Evolutionary conservation across 2,113 vertebrate genomes (phyloP), one percentile per base, ranked within the genome.

Genomic region (Cephalopterus ornatus): DNA sequence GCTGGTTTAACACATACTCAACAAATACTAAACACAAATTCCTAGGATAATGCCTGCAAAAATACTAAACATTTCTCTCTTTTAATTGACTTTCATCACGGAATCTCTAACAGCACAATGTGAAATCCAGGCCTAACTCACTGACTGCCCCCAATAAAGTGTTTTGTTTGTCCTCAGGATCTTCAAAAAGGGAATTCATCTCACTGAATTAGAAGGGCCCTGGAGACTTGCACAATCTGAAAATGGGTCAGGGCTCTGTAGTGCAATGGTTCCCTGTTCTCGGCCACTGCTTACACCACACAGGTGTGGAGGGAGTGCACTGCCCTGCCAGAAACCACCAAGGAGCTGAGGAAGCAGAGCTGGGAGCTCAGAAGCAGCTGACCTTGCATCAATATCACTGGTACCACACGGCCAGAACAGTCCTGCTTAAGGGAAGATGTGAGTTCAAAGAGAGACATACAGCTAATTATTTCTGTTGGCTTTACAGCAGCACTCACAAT

Each of bases 271-370:
- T 77, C 37, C 68, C 62, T 62, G 53, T 10, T 23, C 71, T 41
- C 8, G 0, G 62, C 8, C 35, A 1, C 77, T 46, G 70, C 68
- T 49, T 19, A 70, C 33, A 20, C 1, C 0, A 4, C 41, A 3
- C 75, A 90, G 82, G 88, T 86, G 58, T 16, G 71, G 44, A 33
- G 67, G 50, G 52, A 90, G 27, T 0, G 0, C 2, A 0, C 14
- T 61, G 83, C 79, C 92, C 23, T 14, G 49, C 87, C 84, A 63
- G 87, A 89, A 92, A 3, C 0, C 52, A 71, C 63, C 7, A 0
- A 68, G 14, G 33, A 68, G 88, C 78, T 89, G 82, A 78, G 7
- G 49, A 65, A 80, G 85, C 85, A 80, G 71, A 74, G 88, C 78
- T 75, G 58, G 78, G 74, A 85, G 74, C 84, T 77, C 79, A 44